Evolutionary conservation across 2,797 vertebrate genomes (phyloP).

Genomic region (Paratrypauchen microcephalus): DNA sequence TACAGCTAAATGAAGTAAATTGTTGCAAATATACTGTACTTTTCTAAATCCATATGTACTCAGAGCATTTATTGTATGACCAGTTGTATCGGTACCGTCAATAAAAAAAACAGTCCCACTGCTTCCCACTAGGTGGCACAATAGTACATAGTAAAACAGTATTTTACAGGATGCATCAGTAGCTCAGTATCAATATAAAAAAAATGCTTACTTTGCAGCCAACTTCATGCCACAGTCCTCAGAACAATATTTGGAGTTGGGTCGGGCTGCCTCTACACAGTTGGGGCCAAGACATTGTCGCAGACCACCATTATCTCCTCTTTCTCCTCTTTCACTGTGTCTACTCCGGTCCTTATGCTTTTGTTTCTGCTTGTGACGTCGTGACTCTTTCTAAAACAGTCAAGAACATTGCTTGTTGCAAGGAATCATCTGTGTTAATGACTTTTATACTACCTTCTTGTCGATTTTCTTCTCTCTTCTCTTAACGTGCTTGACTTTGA

Average conservation of each 20-base stretch:
- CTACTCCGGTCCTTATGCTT: constrained; percentile 87
- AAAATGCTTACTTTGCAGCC: constrained; percentile 84
- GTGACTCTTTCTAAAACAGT: constrained; percentile 83
- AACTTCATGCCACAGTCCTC: constrained; percentile 94
- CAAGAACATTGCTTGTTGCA: not conserved
- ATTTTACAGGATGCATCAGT: not conserved
- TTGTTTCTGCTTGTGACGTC: constrained; percentile 90
- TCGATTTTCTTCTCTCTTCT: constrained; percentile 93
- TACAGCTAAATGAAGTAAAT: too few species aligned
- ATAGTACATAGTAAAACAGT: not conserved
- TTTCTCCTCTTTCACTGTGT: constrained; percentile 81
- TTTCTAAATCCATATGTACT: not conserved
- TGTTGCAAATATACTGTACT: not conserved
- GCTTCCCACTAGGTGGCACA: constrained; percentile 12
- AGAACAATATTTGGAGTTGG: constrained; percentile 91
- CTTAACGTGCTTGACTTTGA: constrained; percentile 95
- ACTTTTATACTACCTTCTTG: constrained; percentile 81
- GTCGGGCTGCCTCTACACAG: constrained; percentile 81
- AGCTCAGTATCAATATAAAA: not conserved
- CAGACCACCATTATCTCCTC: constrained; percentile 75
- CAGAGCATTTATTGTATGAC: not conserved
- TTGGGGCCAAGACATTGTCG: constrained; percentile 91
- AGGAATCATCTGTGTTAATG: not conserved
- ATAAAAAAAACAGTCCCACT: not conserved
- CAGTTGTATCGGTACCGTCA: not conserved